Evolutionary conservation across 1,140 invertebrate species (phyloP), one percentile per base, ranked within the genome.

Genomic region (Diabrotica undecimpunctata): DNA sequence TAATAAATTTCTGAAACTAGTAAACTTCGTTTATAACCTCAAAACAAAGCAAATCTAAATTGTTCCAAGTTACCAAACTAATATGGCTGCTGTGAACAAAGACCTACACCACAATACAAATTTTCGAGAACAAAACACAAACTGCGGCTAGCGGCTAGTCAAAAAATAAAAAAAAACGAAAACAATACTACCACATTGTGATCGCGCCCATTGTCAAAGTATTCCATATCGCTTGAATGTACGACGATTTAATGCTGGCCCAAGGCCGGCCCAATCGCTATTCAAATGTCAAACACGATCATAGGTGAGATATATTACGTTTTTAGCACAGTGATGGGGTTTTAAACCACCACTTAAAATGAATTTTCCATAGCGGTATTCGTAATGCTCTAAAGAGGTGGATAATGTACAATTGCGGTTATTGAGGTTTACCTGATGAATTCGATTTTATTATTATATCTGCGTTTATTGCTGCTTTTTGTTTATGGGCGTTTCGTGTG

Each of bases 251-350:
- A 39, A 53, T 54, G 61, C 38, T 53, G 36, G 35, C 12, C 12
- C 59, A 61, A 13, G 36, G 36, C 61, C 61, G 61, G 61, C 51
- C 61, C 51, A 38, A 54, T 54, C 25, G 51, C 61, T 50, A 62
- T 62, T 62, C 61, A 62, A 62, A 62, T 38, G 61, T 62, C 61
- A 62, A 62, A 62, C 61, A 12, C 61, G 61, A 62, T 62, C 61
- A 54, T 62, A 62, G 61, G 11, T 36, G 53, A 52, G 54, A 62
- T 62, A 62, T 62, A 55, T 62, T 54, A 62, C 12, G 52, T 62
- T 62, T 62, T 62, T 54, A 46, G 61, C 52, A n/a, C 52, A 62
- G 54, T 62, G 41, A 5, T 46, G 38, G 61, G 38, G 7, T 54
- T 54, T 14, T 14, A 36, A 54, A 62, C 61, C 54, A 62, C 52